Percentiles rank a stretch among this genome's conserved stretches.
phyloP scores from a whole-genome alignment of 2,113 vertebrate species.

The cattle (Bos taurus) region DNA sequence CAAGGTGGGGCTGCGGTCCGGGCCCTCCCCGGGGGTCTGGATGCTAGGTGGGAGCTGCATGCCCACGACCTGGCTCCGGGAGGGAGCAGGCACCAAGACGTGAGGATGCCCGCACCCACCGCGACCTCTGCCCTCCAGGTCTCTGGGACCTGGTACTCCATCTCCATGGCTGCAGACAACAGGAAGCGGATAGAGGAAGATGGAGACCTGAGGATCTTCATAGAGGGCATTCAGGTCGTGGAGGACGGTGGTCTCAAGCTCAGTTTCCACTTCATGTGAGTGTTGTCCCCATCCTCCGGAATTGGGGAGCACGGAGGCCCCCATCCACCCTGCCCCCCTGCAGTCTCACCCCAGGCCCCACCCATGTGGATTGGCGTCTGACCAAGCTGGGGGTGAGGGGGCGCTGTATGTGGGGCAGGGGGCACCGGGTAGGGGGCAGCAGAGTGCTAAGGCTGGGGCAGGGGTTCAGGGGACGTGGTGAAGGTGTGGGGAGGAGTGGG shows the following conservation, averaged over 20 bases:
- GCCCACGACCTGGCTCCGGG: no score
- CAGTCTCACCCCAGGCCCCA: not conserved
- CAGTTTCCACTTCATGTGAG: not conserved
- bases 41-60: not conserved
- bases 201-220: not conserved
- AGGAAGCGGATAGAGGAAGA: not conserved
- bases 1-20: not conserved
- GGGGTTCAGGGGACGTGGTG: no score
- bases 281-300: fast-evolving
- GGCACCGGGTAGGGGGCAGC: fast-evolving
- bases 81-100: not conserved
- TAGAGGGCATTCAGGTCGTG: fast-evolving
- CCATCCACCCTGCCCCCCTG: fast-evolving
- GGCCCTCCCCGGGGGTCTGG: no score
- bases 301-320: not conserved
- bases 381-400: not conserved
- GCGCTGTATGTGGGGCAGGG: not conserved
- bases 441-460: not conserved
- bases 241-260: not conserved
- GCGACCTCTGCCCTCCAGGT: not conserved
- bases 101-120: fast-evolving
- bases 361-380: not conserved
- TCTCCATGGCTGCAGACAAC: not conserved
- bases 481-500: no score
- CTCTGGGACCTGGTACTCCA: fast-evolving